phyloP scores from a whole-genome alignment of 37 sponge, comb jelly and placozoan species.

The Corticium candelabrum region DNA sequence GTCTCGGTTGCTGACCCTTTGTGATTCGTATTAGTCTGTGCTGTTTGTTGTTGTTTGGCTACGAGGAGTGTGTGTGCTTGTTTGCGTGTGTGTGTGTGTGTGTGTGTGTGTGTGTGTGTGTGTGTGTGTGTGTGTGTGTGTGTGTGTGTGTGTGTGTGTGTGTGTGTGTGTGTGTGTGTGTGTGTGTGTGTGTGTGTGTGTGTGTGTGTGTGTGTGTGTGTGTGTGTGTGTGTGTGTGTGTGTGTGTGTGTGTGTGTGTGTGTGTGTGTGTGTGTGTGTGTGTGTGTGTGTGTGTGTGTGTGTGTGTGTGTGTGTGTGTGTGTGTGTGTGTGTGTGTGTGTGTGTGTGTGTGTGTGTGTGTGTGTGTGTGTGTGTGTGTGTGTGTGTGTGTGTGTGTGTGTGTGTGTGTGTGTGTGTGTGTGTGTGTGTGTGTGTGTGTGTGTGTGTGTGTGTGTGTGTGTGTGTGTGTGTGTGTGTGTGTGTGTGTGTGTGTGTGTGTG shows the following conservation, averaged over 20 bases:
- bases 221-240: conserved; percentile 5
- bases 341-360: conserved; percentile 9
- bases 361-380: conserved; percentile 16
- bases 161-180: conserved; percentile 5
- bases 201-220: conserved; percentile 5
- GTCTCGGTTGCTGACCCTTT: too few relatives aligned
- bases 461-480: conserved; percentile 12
- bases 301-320: conserved; percentile 9
- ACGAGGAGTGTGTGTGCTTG: not conserved
- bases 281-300: conserved; percentile 15
- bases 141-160: conserved; percentile 5
- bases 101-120: conserved; percentile 5
- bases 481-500: conserved; percentile 14
- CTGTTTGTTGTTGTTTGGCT: too few relatives aligned
- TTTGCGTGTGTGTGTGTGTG: not conserved
- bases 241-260: conserved; percentile 5
- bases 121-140: conserved; percentile 5
- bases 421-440: conserved; percentile 5
- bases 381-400: conserved; percentile 28
- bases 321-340: not conserved
- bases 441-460: conserved; percentile 5
- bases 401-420: conserved; percentile 13
- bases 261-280: conserved; percentile 3
- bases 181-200: conserved; percentile 5
- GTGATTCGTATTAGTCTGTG: too few relatives aligned